These are phyloP conservation scores for Timema cristinae DNA, from an alignment of 2,888 invertebrate genomes.

Conservation along the genomic window DNA sequence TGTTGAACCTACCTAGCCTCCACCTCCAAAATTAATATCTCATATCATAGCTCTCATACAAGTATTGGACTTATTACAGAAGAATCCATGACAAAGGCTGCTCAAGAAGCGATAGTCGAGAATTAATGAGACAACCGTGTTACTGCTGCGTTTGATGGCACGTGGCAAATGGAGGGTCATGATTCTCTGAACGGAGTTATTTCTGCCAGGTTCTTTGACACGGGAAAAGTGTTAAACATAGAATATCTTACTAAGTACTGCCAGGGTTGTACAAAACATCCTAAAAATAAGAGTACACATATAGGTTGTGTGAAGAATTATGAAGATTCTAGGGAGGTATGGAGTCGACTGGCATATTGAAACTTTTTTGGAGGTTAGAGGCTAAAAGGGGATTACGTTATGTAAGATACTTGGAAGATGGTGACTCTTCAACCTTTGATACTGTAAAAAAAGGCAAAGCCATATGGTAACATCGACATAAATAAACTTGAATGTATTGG, in stretches of 20 bases:
- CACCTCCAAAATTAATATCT: too few relatives aligned
- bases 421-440: background rate
- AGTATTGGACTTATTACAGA: too few relatives aligned
- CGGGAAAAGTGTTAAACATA: background rate
- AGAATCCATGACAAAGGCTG: too few relatives aligned
- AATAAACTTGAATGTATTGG: conserved; percentile 19
- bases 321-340: background rate
- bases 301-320: background rate
- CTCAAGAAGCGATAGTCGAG: too few relatives aligned
- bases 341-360: background rate
- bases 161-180: background rate
- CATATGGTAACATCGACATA: background rate
- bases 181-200: conserved; percentile 5
- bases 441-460: background rate
- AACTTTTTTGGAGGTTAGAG: background rate
- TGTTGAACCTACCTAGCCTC: too few relatives aligned
- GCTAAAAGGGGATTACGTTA: background rate
- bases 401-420: background rate
- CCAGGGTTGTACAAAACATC: background rate
- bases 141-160: conserved; percentile 3
- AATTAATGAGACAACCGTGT: background rate
- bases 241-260: background rate
- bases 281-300: background rate
- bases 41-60: too few relatives aligned
- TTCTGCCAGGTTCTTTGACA: background rate